Evolutionary conservation across 2,888 invertebrate genomes (phyloP).

Genomic region (Dichetophora obliterata): DNA sequence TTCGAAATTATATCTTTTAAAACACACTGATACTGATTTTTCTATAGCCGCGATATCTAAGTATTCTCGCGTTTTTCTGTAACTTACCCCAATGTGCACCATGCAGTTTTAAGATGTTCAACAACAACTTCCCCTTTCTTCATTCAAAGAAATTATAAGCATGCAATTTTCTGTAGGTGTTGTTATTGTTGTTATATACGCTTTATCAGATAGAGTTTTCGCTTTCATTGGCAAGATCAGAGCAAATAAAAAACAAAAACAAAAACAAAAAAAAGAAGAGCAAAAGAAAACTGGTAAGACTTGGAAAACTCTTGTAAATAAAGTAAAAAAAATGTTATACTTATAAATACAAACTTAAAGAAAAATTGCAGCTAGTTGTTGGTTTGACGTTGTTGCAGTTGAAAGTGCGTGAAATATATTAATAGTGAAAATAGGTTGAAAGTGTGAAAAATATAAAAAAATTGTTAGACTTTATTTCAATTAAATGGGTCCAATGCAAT

Average conservation of each 20-base stretch:
- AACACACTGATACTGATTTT: too few species aligned
- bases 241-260: not conserved
- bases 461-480: not conserved
- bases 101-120: not conserved
- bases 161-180: not conserved
- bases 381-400: not conserved
- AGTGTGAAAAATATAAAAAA: not conserved
- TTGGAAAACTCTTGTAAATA: conserved; percentile 20
- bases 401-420: not conserved
- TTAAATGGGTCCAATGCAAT: not conserved
- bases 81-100: not conserved
- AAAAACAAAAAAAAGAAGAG: not conserved
- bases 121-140: conserved; percentile 39
- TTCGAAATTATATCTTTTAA: too few species aligned
- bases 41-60: not conserved
- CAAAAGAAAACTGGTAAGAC: conserved; percentile 29
- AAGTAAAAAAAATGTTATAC: not conserved
- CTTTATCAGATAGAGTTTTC: conserved; percentile 29
- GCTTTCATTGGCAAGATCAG: conserved; percentile 31
- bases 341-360: conserved; percentile 28
- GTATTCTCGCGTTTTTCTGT: not conserved
- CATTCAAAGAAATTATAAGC: conserved; percentile 11
- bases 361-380: conserved; percentile 24
- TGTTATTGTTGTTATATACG: not conserved
- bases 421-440: not conserved